Evolutionary conservation across 2,888 invertebrate genomes (phyloP), one percentile per base, ranked within the genome.

Genomic region (Andrena flavipes): DNA sequence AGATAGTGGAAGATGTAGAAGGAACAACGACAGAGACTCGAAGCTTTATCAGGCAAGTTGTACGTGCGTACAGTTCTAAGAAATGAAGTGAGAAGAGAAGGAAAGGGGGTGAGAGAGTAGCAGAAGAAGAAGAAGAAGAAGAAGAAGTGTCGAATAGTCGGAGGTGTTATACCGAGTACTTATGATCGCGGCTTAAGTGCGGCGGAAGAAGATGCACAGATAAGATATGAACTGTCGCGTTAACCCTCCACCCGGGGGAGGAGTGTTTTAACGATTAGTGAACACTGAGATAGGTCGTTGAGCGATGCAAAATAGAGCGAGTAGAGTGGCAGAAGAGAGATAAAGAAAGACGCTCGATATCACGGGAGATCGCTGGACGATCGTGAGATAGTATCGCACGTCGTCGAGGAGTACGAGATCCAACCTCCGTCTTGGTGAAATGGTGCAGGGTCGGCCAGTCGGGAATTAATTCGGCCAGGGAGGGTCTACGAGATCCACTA

Each of bases 401-500:
- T 72, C 71, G 77, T 59, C 72, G 82, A 85, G 81, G 85, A 87
- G 86, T 84, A 84, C 82, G 73, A 64, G 68, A 84, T 96, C 97
- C 96, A 97, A 98, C 97, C 97, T 98, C 97, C 96, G 96, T 96
- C 95, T 95, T 96, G 95, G 95, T 95, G 96, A 96, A 96, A 95
- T 96, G 96, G 95, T 97, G 97, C 94, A 98, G 96, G 94, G 96
- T 97, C 94, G 98, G 98, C 98, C 98, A 99, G 96, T 98, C 98
- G 94, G 98, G 98, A 95, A 99, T 98, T 95, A 98, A 96, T 95
- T 99, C 98, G 93, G 98, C 98, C 95, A 98, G 96, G 93, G 98
- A 98, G 94, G 96, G 97, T 96, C 98, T 96, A 96, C 98, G 96
- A 91, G 95, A 95, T 94, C 89, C 88, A 87, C 84, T 87, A 89